phyloP scores from a whole-genome alignment of 2,113 vertebrate species.

The Taxidea taxus region DNA sequence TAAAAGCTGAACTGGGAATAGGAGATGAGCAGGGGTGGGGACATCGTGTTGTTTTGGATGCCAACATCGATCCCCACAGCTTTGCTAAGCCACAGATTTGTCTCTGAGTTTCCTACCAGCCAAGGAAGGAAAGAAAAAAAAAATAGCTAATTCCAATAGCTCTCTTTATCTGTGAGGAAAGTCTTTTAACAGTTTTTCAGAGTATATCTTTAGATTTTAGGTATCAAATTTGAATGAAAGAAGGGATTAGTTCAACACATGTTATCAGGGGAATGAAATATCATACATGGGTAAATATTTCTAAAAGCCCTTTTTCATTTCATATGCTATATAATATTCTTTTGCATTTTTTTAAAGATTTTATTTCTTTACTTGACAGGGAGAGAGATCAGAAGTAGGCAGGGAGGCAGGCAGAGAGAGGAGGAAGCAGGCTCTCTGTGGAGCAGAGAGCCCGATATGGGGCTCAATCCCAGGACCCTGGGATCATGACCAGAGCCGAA shows the following conservation, averaged over 20 bases:
- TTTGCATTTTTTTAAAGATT: neutral
- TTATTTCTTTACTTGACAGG: no score
- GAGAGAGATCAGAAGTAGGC: no score
- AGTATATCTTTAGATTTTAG: neutral
- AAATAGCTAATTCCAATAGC: neutral
- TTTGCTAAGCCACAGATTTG: neutral
- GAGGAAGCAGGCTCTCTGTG: no score
- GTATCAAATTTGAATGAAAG: neutral
- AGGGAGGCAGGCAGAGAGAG: no score
- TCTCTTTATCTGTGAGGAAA: neutral
- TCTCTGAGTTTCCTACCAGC: neutral
- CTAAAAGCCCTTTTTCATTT: neutral
- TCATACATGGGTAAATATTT: neutral
- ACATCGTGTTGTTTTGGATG: neutral
- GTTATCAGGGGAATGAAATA: neutral
- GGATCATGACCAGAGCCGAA: no score
- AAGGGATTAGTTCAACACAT: neutral
- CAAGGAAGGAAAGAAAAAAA: neutral
- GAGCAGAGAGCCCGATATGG: no score
- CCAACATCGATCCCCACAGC: neutral
- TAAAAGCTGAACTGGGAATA: neutral
- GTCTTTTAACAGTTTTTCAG: neutral
- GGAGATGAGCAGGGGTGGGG: neutral
- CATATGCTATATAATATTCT: neutral
- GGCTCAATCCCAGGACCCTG: no score